Base-by-base conservation (phyloP, 2,888 invertebrate species). In the Thereva unica region DNA sequence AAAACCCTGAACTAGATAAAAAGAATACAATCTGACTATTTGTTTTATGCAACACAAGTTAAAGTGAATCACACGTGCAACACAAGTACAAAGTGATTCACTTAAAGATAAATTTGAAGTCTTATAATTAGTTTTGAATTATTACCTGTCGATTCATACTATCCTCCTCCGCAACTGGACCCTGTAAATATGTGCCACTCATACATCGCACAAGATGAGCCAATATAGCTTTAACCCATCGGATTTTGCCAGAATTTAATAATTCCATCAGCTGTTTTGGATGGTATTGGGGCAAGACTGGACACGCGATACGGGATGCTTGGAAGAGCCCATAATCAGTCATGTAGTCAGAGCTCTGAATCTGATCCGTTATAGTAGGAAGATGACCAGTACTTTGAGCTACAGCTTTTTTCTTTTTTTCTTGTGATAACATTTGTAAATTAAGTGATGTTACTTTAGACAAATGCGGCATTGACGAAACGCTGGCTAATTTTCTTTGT, bases 211-310 rank as follows among this genome's bases (percentile, higher is more conserved):
- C 95, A 64, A 99, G 85, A 84, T 99, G 98, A 0, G 95, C 92
- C 50, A 99, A 85, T 71, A 99, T 99, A 0, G 98, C 98, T 78
- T 98, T 97, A 0, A 99, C 99, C 89, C 98, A 93, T 75, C 95
- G 86, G 72, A 96, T 97, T 83, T 97, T 97, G 3, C 99, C 99
- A 64, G 97, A 97, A 82, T 98, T 98, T 38, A 99, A 84, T 45
- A 99, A 82, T 77, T 99, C 99, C 93, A 99, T 97, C 42, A 99
- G 83, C 76, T 98, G 98, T 76, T 97, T 97, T 0, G 99, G 99
- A 82, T 99, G 99, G 79, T 99, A 99, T 76, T 99, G 99, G 0
- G 99, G 99, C 68, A 99, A 83, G 49, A 98, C 97, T 0, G 98
- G 98, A 75, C 96, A 98, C 0, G 97, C 97, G 77, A 97, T 92